Evolutionary conservation across 2,113 vertebrate species (phyloP).

Genomic region (Colaptes auratus): DNA sequence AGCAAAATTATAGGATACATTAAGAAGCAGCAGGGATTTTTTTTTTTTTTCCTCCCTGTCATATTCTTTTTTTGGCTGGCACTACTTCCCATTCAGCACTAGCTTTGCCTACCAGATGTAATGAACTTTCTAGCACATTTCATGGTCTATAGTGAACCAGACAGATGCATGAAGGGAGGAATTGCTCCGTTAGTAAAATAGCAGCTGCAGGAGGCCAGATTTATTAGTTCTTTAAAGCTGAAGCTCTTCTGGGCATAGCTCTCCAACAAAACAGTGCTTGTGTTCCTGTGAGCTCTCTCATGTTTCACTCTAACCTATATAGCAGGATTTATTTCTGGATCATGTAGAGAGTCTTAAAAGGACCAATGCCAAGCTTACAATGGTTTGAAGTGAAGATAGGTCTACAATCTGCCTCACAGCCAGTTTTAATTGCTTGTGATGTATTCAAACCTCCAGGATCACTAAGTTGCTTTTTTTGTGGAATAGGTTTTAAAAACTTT

Average conservation of each 20-base stretch:
- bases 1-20: neutral
- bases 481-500: constrained; percentile 6
- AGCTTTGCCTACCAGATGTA: neutral
- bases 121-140: neutral
- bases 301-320: constrained; percentile 27
- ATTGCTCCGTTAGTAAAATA: neutral
- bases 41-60: neutral
- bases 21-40: neutral
- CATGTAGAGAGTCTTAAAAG: neutral
- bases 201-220: neutral
- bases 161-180: neutral
- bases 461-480: neutral
- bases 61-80: neutral
- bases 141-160: neutral
- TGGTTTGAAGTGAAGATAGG: neutral
- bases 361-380: neutral
- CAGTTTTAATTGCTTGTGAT: constrained; percentile 47
- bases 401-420: neutral
- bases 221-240: neutral
- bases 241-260: neutral
- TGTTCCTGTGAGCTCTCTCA: neutral
- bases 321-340: constrained; percentile 40
- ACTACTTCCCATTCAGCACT: neutral
- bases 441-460: neutral
- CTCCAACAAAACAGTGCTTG: neutral